These are phyloP conservation scores for Rhyzopertha dominica DNA, from an alignment of 1,140 invertebrate genomes.

Conservation along the genomic window DNA sequence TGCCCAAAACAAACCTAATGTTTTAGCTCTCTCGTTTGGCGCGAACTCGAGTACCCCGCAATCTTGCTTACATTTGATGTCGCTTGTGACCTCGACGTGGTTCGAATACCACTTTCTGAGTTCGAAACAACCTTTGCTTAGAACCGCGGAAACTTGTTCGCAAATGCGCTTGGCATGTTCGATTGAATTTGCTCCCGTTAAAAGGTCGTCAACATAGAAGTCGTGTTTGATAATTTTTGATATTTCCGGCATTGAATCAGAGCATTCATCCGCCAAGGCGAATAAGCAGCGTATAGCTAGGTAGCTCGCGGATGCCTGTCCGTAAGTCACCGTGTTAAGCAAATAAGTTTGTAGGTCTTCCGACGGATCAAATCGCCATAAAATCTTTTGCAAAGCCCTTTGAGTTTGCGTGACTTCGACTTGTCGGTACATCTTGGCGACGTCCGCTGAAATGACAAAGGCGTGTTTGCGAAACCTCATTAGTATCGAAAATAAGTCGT, in stretches of 20 bases:
- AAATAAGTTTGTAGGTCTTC: not conserved
- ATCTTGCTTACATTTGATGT: too few relatives aligned
- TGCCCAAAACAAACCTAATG: too few relatives aligned
- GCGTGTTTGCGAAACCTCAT: not conserved
- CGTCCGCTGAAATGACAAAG: not conserved
- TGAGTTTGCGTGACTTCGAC: not conserved
- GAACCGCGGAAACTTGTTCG: constrained; percentile 11
- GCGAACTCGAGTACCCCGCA: too few relatives aligned
- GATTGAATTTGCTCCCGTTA: not conserved
- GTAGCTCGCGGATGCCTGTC: not conserved
- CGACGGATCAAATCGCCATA: not conserved
- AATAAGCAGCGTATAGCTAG: constrained; percentile 2
- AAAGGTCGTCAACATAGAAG: constrained; percentile 3
- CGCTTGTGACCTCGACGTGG: too few relatives aligned
- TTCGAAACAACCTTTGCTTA: constrained; percentile 35
- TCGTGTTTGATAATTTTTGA: not conserved
- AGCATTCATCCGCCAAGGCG: not conserved
- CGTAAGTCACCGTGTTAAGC: not conserved
- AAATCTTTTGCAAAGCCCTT: constrained; percentile 1
- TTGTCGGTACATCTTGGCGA: not conserved
- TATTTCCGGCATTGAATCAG: not conserved
- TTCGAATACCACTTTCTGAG: too few relatives aligned
- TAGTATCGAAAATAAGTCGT: constrained; percentile 17
- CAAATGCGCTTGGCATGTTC: constrained; percentile 8
- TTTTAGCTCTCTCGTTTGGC: too few relatives aligned